Conservation (phyloP, 2,888 invertebrate species). For the Coleophora flavipennella region DNA sequence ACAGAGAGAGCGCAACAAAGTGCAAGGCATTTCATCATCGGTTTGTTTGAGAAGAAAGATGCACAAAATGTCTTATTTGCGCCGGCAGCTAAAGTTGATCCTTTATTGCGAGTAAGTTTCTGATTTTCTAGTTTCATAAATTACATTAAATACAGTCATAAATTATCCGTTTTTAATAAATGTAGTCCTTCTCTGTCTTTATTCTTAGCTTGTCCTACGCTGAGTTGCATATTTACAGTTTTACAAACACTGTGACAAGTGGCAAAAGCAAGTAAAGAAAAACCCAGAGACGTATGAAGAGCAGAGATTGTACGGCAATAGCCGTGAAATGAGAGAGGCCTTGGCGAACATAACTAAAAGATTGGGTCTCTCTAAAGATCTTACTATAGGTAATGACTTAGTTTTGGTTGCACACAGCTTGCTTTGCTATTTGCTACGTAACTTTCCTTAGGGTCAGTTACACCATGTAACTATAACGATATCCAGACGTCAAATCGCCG, state of each 20-base stretch:
- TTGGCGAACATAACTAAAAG: conserved; percentile 72
- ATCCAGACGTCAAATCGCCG: too few relatives aligned
- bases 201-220: conserved; percentile 27
- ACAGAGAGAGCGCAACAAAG: conserved; percentile 84
- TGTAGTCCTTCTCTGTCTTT: neutral
- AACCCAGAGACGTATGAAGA: conserved; percentile 76
- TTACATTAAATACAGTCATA: conserved; percentile 3
- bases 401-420: conserved; percentile 23
- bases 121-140: conserved; percentile 5
- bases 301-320: conserved; percentile 64
- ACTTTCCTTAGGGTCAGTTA: too few relatives aligned
- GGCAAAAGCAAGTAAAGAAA: conserved; percentile 79
- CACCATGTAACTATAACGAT: too few relatives aligned
- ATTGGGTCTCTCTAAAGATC: conserved; percentile 69
- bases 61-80: conserved; percentile 76
- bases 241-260: conserved; percentile 82
- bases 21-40: conserved; percentile 81
- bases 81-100: conserved; percentile 75
- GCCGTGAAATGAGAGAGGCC: conserved; percentile 70
- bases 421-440: conserved; percentile 43
- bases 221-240: conserved; percentile 75
- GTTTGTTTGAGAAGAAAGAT: conserved; percentile 79
- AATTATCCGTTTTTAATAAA: neutral
- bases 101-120: conserved; percentile 76
- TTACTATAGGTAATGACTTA: conserved; percentile 62